phyloP scores from a whole-genome alignment of 37 sponge, comb jelly and placozoan species.

The Hormiphora californensis region DNA sequence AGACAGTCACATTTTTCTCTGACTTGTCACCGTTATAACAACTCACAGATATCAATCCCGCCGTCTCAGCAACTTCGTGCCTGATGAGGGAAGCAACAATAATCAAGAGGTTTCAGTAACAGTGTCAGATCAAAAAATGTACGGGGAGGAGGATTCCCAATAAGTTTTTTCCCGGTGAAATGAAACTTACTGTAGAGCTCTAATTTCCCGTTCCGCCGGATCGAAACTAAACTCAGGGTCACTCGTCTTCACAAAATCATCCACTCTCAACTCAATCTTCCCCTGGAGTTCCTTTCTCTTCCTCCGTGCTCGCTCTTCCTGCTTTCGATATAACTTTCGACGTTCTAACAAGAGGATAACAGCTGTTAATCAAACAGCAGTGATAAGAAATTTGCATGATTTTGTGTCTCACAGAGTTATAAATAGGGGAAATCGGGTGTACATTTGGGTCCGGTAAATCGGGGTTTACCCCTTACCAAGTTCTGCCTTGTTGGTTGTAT shows the following conservation, averaged over 20 bases:
- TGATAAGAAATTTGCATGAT: neutral
- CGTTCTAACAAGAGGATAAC: neutral
- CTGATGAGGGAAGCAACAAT: neutral
- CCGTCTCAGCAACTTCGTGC: slow-evolving; percentile 44
- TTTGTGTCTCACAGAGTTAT: neutral
- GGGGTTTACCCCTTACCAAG: neutral
- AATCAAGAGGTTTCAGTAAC: neutral
- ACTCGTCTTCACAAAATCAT: neutral
- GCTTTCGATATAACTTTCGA: neutral
- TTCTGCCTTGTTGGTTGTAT: neutral
- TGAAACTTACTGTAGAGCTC: slow-evolving; percentile 27
- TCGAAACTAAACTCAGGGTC: slow-evolving; percentile 10
- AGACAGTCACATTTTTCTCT: slow-evolving; percentile 45
- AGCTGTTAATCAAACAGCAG: neutral
- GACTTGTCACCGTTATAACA: slow-evolving; percentile 24
- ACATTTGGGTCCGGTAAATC: too few species aligned
- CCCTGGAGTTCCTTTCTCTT: neutral
- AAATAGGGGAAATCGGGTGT: too few species aligned
- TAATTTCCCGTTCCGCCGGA: neutral
- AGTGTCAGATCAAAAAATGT: neutral
- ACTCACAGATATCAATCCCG: slow-evolving; percentile 43
- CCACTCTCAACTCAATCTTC: neutral
- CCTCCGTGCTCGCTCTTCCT: neutral
- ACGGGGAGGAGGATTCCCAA: neutral
- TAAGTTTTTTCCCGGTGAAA: neutral